Evolutionary conservation across 2,797 vertebrate species (phyloP), one percentile per base, ranked within the genome.

Genomic region (Pterois miles): DNA sequence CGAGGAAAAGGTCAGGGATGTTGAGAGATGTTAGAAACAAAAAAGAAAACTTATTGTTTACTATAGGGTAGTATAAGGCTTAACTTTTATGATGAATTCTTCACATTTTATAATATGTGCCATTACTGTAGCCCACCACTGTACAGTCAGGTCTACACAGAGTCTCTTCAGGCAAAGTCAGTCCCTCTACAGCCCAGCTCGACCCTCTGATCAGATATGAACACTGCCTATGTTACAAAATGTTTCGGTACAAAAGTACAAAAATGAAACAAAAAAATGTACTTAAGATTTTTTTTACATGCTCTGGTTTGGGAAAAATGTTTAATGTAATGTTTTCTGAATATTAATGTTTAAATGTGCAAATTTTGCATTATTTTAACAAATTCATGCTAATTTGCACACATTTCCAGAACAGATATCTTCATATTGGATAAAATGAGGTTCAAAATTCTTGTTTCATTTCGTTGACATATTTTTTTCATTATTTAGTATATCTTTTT

Each of bases 1-100:
- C 12, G 4, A 64, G 36, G 14, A 78, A 82, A 78, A 74, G 75
- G 76, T 87, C 75, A 78, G 34, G 14, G 31, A 60, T 20, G 40
- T 43, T 43, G 40, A 43, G 27, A 76, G 67, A 76, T 65, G 33
- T 67, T 29, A 33, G 13, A 67, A 33, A 71, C 18, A n/a, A n/a
- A n/a, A n/a, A n/a, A n/a, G n/a, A n/a, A n/a, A n/a, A n/a, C n/a
- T 29, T 5, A 36, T 52, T 65, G 11, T 50, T 8, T 33, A 7
- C 31, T 4, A 4, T 43, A 43, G 18, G n/a, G n/a, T 6, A 67
- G 46, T 69, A 9, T 34, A 29, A 16, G 6, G 18, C 29, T 34
- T 46, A 1, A 10, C 20, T 64, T 10, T 5, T 18, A 20, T 50
- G 27, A 50, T 38, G 1, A 57, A 29, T 34, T 56, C 2, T 54